Conservation (phyloP, 2,113 vertebrate genomes). For the Poecilia latipinna region DNA sequence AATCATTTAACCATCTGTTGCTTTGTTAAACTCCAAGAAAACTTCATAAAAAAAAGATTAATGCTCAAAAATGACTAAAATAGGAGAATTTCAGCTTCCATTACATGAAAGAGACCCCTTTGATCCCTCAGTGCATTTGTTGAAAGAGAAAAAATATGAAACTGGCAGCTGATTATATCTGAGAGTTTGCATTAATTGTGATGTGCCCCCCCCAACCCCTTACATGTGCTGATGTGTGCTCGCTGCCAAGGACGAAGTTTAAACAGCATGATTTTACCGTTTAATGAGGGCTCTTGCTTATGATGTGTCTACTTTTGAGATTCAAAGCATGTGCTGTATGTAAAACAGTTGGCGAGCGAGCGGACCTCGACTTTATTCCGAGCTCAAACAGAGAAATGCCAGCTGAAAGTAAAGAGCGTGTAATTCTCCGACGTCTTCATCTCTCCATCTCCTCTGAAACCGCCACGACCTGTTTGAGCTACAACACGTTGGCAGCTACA, state of each 20-base stretch:
- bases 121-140: constrained; percentile 67
- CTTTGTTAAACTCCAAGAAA: constrained; percentile 57
- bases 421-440: constrained; percentile 22
- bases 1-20: constrained; percentile 68
- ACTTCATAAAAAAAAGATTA: constrained; percentile 61
- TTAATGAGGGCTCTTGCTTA: constrained; percentile 73
- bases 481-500: constrained; percentile 57
- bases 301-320: constrained; percentile 70
- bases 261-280: constrained; percentile 76
- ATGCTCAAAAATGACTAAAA: constrained; percentile 57
- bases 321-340: constrained; percentile 76
- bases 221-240: constrained; percentile 67
- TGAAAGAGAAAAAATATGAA: constrained; percentile 61
- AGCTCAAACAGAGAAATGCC: constrained; percentile 58
- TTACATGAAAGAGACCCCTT: constrained; percentile 51
- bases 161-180: constrained; percentile 67
- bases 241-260: constrained; percentile 74
- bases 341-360: constrained; percentile 67
- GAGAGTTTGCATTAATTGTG: constrained; percentile 75
- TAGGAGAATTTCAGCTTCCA: constrained; percentile 63
- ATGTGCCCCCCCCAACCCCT: constrained; percentile 26
- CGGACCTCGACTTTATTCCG: constrained; percentile 58
- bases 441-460: constrained; percentile 46
- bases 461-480: constrained; percentile 73
- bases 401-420: constrained; percentile 55